These are phyloP conservation scores for Nannoperca obscura DNA, from an alignment of 2,797 vertebrate genomes.

Conservation along the genomic window DNA sequence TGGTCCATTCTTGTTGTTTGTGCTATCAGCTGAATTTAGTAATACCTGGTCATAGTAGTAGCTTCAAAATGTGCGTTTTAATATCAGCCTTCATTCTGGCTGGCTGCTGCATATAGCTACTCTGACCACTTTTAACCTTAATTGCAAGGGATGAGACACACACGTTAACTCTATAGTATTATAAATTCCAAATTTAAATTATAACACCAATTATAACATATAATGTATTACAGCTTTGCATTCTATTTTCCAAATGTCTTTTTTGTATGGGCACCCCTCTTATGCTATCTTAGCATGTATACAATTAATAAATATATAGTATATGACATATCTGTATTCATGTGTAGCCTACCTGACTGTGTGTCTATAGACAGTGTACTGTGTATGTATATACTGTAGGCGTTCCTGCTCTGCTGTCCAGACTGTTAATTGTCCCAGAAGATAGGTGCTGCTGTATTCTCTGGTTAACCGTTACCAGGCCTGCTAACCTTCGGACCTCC, in stretches of 20 bases:
- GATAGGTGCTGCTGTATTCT: slow-evolving; percentile 59
- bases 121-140: not conserved
- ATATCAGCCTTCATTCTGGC: not conserved
- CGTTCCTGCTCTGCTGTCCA: slow-evolving; percentile 37
- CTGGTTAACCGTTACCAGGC: slow-evolving; percentile 63
- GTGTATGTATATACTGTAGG: not conserved
- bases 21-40: not conserved
- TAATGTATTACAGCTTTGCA: not conserved
- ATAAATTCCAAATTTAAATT: too few relatives aligned
- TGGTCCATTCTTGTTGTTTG: too few relatives aligned
- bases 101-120: not conserved
- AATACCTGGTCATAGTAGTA: not conserved
- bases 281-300: too few relatives aligned
- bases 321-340: not conserved
- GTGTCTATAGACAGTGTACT: too few relatives aligned
- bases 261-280: not conserved
- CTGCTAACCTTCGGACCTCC: slow-evolving; percentile 55
- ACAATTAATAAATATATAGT: not conserved
- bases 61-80: not conserved
- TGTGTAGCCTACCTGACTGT: not conserved
- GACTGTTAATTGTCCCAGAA: slow-evolving; percentile 62
- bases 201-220: too few relatives aligned
- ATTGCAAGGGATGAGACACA: not conserved
- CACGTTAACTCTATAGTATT: too few relatives aligned
- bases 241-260: not conserved